These are phyloP conservation scores for Proteles cristata DNA, from an alignment of 2,113 vertebrate species.

Conservation along the genomic window DNA sequence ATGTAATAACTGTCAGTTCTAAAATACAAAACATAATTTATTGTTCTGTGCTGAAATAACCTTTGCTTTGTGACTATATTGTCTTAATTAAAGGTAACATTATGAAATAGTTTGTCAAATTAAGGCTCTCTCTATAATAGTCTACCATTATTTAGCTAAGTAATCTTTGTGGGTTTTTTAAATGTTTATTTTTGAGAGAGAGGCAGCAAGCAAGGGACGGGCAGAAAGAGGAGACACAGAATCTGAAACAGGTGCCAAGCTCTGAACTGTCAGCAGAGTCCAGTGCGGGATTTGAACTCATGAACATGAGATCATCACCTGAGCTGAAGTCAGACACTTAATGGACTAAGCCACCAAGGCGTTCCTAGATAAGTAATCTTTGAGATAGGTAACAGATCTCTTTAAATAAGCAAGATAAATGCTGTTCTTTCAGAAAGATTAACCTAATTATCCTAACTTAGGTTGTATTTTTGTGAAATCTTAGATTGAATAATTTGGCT, in stretches of 20 bases:
- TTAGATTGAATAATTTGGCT: neutral
- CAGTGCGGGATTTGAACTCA: too few relatives aligned
- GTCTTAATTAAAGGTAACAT: neutral
- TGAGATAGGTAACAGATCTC: neutral
- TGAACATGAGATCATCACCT: too few relatives aligned
- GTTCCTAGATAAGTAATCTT: neutral
- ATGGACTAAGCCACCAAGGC: too few relatives aligned
- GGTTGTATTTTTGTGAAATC: neutral
- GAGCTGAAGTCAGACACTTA: too few relatives aligned
- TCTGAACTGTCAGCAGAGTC: too few relatives aligned
- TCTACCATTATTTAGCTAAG: neutral
- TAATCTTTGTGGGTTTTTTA: too few relatives aligned
- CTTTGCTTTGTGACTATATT: neutral
- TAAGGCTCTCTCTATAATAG: neutral
- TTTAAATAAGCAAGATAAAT: constrained; percentile 34
- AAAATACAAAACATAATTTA: neutral
- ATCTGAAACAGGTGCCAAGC: too few relatives aligned
- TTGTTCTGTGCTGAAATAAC: constrained; percentile 26
- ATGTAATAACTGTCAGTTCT: neutral
- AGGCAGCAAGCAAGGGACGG: too few relatives aligned
- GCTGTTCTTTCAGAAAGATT: neutral
- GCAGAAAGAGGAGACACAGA: too few relatives aligned
- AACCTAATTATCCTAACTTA: neutral
- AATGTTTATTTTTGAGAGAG: too few relatives aligned
- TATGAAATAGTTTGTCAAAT: neutral